Conservation (phyloP, 1,140 invertebrate species). For the Drosophila simulans region DNA sequence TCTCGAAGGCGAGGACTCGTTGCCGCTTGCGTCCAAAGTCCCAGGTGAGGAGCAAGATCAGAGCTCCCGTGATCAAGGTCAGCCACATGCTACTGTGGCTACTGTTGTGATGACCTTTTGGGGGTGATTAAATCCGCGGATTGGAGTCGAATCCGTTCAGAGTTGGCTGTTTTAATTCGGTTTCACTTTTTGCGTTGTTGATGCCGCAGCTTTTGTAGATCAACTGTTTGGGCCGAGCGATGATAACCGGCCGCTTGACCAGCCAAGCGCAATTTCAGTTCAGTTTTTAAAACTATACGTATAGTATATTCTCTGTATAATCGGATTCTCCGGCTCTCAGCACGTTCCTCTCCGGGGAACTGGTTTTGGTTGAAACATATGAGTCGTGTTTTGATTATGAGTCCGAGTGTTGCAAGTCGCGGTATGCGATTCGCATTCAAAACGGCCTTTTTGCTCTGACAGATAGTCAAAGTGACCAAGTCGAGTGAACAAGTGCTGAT, state of each 20-base stretch:
- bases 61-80: constrained; percentile 40
- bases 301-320: constrained; percentile 14
- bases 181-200: constrained; percentile 43
- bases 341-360: constrained; percentile 10
- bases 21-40: constrained; percentile 60
- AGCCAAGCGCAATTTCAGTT: constrained; percentile 60
- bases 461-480: constrained; percentile 16
- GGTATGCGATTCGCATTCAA: constrained; percentile 14
- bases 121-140: constrained; percentile 8
- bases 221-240: constrained; percentile 37
- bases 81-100: constrained; percentile 43
- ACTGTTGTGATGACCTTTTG: constrained; percentile 5
- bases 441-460: background rate
- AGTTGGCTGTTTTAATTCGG: background rate
- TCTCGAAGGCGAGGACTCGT: constrained; percentile 21
- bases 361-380: constrained; percentile 24
- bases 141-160: constrained; percentile 1
- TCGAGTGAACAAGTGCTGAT: constrained; percentile 20
- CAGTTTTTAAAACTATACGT: constrained; percentile 30
- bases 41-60: constrained; percentile 57
- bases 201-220: constrained; percentile 33
- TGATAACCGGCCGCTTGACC: constrained; percentile 44
- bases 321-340: constrained; percentile 18
- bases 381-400: constrained; percentile 16
- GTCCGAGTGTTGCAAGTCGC: constrained; percentile 23